Percentiles rank a stretch among this genome's conserved stretches.
These are phyloP conservation scores for Caenorhabditis tropicalis DNA, from an alignment of 1,140 invertebrate genomes.

Conservation along the genomic window DNA sequence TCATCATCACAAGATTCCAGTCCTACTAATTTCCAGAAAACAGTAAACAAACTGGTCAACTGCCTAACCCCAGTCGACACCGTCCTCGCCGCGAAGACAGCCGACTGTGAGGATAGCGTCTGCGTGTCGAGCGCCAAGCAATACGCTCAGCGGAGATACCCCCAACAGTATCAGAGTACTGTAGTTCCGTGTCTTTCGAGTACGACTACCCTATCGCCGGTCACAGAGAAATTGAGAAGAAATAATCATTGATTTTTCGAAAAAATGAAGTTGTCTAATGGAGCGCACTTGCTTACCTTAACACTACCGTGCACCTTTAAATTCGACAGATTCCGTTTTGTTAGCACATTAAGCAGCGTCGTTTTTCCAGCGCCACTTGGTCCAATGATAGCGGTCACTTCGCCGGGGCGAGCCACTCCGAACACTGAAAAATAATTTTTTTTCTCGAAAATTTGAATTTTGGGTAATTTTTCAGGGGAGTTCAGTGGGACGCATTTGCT, in stretches of 20 bases:
- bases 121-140: conserved; percentile 24
- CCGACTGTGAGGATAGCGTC: neutral
- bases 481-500: neutral
- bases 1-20: no score
- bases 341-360: conserved; percentile 87
- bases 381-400: conserved; percentile 88
- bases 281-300: conserved; percentile 59
- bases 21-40: no score
- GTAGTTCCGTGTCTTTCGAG: neutral
- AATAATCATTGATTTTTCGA: neutral
- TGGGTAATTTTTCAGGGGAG: neutral
- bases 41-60: conserved; percentile 24
- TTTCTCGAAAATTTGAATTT: neutral
- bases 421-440: conserved; percentile 76
- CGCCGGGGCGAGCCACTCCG: conserved; percentile 85
- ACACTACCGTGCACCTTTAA: conserved; percentile 79
- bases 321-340: conserved; percentile 79
- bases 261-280: neutral
- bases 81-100: neutral
- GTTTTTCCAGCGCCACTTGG: conserved; percentile 90
- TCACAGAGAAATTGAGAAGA: neutral
- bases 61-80: conserved; percentile 8
- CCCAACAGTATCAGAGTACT: conserved; percentile 14
- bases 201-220: neutral
- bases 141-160: conserved; percentile 13